phyloP scores from a whole-genome alignment of 1,140 invertebrate species.

The Pseudomyrmex sp. region DNA sequence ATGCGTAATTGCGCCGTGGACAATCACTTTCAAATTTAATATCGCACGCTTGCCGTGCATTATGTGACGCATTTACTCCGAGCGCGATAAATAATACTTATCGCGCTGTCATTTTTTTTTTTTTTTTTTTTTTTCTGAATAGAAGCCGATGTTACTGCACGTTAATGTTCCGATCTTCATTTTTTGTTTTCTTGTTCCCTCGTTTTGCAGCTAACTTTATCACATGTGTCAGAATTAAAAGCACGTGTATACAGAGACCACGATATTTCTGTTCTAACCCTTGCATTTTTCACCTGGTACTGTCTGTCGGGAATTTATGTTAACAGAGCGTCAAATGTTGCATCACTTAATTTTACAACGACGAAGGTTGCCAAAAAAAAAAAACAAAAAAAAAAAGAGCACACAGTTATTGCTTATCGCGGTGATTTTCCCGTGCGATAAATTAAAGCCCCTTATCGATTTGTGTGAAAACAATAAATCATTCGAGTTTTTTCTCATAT shows the following conservation, averaged over 20 bases:
- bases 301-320: slow-evolving; percentile 8
- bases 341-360: neutral
- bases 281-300: neutral
- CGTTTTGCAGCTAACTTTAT: neutral
- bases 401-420: neutral
- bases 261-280: too few species aligned
- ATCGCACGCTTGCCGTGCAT: neutral
- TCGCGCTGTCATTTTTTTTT: neutral
- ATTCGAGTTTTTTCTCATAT: neutral
- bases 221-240: neutral
- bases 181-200: too few species aligned
- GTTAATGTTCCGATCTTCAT: neutral
- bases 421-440: neutral
- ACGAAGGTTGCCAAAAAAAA: neutral
- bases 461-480: neutral
- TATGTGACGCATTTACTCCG: neutral
- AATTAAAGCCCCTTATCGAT: slow-evolving; percentile 15
- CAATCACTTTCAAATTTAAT: slow-evolving; percentile 14
- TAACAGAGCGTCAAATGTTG: neutral
- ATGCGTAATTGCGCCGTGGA: slow-evolving; percentile 2
- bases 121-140: too few species aligned
- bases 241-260: neutral
- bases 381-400: neutral
- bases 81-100: neutral
- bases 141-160: neutral